Conservation (phyloP, 92 coral and sea anemone genomes). For the Galaxea fascicularis region DNA sequence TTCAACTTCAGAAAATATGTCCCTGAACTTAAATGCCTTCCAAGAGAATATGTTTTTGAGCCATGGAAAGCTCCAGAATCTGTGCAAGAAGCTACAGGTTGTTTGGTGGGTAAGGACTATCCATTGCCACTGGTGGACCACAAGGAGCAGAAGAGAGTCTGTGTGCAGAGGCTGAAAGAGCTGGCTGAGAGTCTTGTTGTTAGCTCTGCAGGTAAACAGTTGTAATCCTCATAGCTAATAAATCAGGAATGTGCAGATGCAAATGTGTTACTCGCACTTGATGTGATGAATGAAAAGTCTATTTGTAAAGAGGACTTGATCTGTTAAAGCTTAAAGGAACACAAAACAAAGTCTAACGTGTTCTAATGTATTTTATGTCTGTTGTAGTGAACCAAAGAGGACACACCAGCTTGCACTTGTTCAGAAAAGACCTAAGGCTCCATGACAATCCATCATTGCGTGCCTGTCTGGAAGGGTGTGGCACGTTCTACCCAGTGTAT, state of each 20-base stretch:
- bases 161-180: conserved; percentile 66
- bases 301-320: too few relatives aligned
- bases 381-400: conserved; percentile 46
- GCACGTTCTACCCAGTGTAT: conserved; percentile 78
- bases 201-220: conserved; percentile 12
- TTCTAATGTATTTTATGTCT: not conserved
- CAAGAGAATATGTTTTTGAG: conserved; percentile 74
- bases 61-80: conserved; percentile 89
- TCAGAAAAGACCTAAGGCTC: conserved; percentile 90
- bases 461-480: conserved; percentile 69
- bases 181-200: conserved; percentile 32
- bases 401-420: conserved; percentile 83
- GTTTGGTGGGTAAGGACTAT: conserved; percentile 83
- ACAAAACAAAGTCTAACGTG: not conserved
- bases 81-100: conserved; percentile 67
- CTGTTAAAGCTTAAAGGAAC: not conserved
- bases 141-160: conserved; percentile 61
- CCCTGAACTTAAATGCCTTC: conserved; percentile 75
- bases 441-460: conserved; percentile 95
- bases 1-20: conserved; percentile 67
- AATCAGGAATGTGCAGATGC: not conserved
- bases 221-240: not conserved
- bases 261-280: too few relatives aligned
- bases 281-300: too few relatives aligned
- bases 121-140: conserved; percentile 80